Percentiles rank a stretch among this genome's conserved stretches.
Conservation (phyloP, 2,888 invertebrate genomes). For the Amblyteles armatorius region DNA sequence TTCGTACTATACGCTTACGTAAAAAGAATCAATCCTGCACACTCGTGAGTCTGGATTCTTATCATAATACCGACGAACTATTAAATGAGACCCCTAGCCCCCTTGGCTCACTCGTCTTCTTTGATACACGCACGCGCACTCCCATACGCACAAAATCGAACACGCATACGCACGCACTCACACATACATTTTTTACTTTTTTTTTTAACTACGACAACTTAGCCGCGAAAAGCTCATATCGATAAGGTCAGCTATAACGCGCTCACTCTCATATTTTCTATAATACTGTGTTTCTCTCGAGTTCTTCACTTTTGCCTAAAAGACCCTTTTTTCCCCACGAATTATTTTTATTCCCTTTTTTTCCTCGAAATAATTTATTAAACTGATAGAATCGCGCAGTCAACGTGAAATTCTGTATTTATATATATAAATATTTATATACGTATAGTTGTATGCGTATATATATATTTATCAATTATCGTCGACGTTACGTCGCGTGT, state of each 20-base stretch:
- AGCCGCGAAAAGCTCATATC: slow-evolving; percentile 67
- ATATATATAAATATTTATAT: slow-evolving; percentile 15
- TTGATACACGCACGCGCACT: slow-evolving; percentile 52
- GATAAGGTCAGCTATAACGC: slow-evolving; percentile 60
- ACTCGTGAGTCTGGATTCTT: slow-evolving; percentile 69
- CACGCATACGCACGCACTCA: slow-evolving; percentile 2
- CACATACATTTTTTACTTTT: slow-evolving; percentile 31
- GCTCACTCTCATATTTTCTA: slow-evolving; percentile 51
- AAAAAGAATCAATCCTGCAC: slow-evolving; percentile 64
- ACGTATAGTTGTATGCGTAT: slow-evolving; percentile 2
- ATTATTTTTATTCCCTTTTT: slow-evolving; percentile 28
- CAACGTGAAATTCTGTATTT: slow-evolving; percentile 33
- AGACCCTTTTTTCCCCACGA: slow-evolving; percentile 43
- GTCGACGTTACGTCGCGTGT: slow-evolving; percentile 8
- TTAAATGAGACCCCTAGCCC: slow-evolving; percentile 72
- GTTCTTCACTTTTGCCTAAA: slow-evolving; percentile 53
- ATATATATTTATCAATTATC: slow-evolving; percentile 34
- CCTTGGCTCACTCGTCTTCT: slow-evolving; percentile 61
- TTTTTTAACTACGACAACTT: slow-evolving; percentile 67
- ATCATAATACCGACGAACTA: slow-evolving; percentile 71
- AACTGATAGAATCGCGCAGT: slow-evolving; percentile 40
- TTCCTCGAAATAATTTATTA: slow-evolving; percentile 39
- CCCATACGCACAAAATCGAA: slow-evolving; percentile 12
- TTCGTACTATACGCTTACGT: slow-evolving; percentile 64
- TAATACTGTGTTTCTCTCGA: slow-evolving; percentile 62